phyloP scores from a whole-genome alignment of 2,113 vertebrate species.

The Mormyrus iriodes region DNA sequence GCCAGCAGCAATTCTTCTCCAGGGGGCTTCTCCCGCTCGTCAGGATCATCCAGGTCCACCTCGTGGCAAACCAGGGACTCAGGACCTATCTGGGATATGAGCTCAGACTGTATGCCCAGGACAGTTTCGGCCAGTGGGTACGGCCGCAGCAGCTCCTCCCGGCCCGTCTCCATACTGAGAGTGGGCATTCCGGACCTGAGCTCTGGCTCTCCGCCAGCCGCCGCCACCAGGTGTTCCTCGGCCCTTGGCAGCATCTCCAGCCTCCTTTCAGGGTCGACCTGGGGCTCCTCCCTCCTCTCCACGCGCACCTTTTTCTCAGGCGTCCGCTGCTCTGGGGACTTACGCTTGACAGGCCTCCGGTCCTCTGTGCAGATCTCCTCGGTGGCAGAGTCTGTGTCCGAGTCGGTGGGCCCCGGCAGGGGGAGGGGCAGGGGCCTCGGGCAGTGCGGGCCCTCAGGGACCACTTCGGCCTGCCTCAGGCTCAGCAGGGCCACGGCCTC shows the following conservation, averaged over 20 bases:
- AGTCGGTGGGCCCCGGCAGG: constrained; percentile 41
- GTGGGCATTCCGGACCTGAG: constrained; percentile 63
- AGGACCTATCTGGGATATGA: constrained; percentile 80
- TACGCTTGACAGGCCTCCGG: constrained; percentile 72
- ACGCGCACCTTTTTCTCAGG: constrained; percentile 75
- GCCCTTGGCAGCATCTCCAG: constrained; percentile 33
- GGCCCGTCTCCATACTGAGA: constrained; percentile 53
- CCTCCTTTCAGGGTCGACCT: constrained; percentile 55
- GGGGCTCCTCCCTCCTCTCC: constrained; percentile 65
- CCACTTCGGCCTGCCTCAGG: constrained; percentile 17
- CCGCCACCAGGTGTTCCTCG: constrained; percentile 22
- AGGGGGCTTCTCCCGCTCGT: constrained; percentile 80
- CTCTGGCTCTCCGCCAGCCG: constrained; percentile 54
- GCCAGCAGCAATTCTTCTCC: constrained; percentile 57
- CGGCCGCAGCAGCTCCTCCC: constrained; percentile 25
- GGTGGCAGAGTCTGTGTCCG: constrained; percentile 68
- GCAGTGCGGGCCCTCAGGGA: constrained; percentile 38
- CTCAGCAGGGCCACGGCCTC: constrained; percentile 5
- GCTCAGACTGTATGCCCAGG: constrained; percentile 49
- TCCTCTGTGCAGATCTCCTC: constrained; percentile 64
- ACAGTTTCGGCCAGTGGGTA: constrained; percentile 38
- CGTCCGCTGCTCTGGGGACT: constrained; percentile 63
- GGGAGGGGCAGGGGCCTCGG: constrained; percentile 33
- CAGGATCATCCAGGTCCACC: constrained; percentile 87
- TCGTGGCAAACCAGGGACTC: constrained; percentile 91